Percentiles rank a stretch among this genome's conserved stretches.
These are phyloP conservation scores for Arothron firmamentum DNA, from an alignment of 2,113 vertebrate genomes.

Conservation along the genomic window DNA sequence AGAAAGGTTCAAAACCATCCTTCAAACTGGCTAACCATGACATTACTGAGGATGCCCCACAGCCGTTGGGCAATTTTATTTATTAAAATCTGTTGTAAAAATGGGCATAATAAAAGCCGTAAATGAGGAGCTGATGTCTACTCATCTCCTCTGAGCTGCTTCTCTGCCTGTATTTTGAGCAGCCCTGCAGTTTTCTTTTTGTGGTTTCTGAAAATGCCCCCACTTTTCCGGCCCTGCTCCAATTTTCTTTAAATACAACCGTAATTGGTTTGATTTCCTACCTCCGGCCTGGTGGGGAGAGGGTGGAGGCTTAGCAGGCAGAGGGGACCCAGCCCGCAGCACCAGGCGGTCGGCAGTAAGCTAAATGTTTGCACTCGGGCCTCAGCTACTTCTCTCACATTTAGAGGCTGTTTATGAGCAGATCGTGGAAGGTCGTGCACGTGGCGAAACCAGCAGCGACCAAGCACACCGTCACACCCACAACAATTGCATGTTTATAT, in stretches of 20 bases:
- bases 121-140: neutral
- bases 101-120: neutral
- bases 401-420: conserved; percentile 66
- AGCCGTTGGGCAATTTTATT: too few relatives aligned
- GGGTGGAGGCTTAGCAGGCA: conserved; percentile 10
- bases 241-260: conserved; percentile 77
- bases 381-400: conserved; percentile 34
- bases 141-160: conserved; percentile 1
- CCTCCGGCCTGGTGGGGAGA: conserved; percentile 64
- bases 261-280: conserved; percentile 78
- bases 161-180: conserved; percentile 32
- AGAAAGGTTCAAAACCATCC: too few relatives aligned
- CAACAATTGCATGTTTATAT: conserved; percentile 10
- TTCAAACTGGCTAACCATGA: too few relatives aligned
- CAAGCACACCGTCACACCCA: conserved; percentile 20
- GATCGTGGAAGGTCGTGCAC: conserved; percentile 50
- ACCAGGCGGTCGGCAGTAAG: conserved; percentile 26
- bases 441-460: conserved; percentile 49
- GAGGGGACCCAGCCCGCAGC: conserved; percentile 54
- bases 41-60: too few relatives aligned
- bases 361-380: conserved; percentile 45
- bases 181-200: conserved; percentile 60
- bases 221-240: conserved; percentile 72
- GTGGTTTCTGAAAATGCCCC: conserved; percentile 68
- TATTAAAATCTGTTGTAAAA: too few relatives aligned